These are phyloP conservation scores for Oryzias woworae DNA, from an alignment of 2,113 vertebrate species.

Conservation along the genomic window DNA sequence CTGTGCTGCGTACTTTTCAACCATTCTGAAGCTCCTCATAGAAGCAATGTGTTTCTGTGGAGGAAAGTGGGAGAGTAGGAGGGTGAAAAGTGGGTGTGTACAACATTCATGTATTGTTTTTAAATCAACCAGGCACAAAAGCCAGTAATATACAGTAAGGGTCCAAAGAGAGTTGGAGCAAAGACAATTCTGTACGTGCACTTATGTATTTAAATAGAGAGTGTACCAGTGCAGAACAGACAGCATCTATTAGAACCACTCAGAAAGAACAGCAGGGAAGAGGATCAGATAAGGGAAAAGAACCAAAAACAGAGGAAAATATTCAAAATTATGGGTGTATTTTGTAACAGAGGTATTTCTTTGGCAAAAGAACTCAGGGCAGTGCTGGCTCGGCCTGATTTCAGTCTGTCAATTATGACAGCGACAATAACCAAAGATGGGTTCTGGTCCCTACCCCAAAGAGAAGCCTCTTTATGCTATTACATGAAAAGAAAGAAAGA, in stretches of 20 bases:
- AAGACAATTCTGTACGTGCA: constrained; percentile 56
- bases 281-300: constrained; percentile 31
- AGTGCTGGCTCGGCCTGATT: constrained; percentile 71
- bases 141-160: constrained; percentile 48
- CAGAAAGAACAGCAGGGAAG: constrained; percentile 42
- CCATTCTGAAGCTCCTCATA: constrained; percentile 60
- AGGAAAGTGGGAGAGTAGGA: constrained; percentile 64
- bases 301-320: constrained; percentile 29
- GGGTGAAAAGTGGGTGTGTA: constrained; percentile 71
- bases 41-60: constrained; percentile 61
- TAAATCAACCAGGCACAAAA: constrained; percentile 74
- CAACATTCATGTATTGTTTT: constrained; percentile 75
- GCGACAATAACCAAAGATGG: constrained; percentile 78
- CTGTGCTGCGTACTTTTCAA: constrained; percentile 61
- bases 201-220: constrained; percentile 35
- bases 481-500: constrained; percentile 42
- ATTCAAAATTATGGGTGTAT: constrained; percentile 28
- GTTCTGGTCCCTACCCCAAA: constrained; percentile 64
- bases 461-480: constrained; percentile 67
- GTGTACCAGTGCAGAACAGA: constrained; percentile 30
- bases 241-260: constrained; percentile 42
- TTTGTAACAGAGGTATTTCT: constrained; percentile 61
- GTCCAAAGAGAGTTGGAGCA: constrained; percentile 43
- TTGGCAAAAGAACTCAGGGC: constrained; percentile 71
- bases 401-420: constrained; percentile 76